Evolutionary conservation across 2,113 vertebrate species (phyloP).

Genomic region (Micronycteris hirsuta): DNA sequence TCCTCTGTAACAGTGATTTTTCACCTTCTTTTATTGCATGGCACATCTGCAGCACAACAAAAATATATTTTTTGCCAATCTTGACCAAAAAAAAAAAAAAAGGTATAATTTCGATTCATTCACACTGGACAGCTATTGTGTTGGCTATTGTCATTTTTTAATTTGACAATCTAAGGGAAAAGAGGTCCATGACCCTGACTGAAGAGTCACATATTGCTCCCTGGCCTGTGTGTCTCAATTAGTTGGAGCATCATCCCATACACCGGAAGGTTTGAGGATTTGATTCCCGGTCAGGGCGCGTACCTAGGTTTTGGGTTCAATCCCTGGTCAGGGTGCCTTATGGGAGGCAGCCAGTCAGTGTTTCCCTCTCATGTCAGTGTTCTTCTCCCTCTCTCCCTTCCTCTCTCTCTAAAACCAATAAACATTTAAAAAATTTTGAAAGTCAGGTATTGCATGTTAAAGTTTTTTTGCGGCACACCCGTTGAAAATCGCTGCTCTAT

Average conservation of each 20-base stretch:
- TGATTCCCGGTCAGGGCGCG: too few species aligned
- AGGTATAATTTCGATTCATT: not conserved
- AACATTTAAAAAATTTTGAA: too few species aligned
- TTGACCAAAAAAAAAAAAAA: not conserved
- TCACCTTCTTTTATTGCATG: not conserved
- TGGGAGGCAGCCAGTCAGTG: too few species aligned
- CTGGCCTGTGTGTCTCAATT: too few species aligned
- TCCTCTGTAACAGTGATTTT: not conserved
- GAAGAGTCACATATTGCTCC: not conserved
- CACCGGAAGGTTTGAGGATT: too few species aligned
- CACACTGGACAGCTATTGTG: not conserved
- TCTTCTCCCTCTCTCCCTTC: too few species aligned
- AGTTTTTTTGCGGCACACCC: not conserved
- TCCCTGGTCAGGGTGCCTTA: too few species aligned
- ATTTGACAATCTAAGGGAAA: not conserved
- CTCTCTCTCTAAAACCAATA: too few species aligned
- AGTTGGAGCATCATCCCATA: too few species aligned
- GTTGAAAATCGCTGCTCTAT: not conserved
- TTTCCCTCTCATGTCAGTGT: too few species aligned
- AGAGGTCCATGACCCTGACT: not conserved
- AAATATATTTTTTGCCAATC: not conserved
- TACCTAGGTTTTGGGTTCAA: too few species aligned
- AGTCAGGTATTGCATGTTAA: not conserved
- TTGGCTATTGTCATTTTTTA: not conserved
- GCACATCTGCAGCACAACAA: not conserved